phyloP scores from a whole-genome alignment of 2,113 vertebrate genomes.

The Urocynchramus pylzowi region DNA sequence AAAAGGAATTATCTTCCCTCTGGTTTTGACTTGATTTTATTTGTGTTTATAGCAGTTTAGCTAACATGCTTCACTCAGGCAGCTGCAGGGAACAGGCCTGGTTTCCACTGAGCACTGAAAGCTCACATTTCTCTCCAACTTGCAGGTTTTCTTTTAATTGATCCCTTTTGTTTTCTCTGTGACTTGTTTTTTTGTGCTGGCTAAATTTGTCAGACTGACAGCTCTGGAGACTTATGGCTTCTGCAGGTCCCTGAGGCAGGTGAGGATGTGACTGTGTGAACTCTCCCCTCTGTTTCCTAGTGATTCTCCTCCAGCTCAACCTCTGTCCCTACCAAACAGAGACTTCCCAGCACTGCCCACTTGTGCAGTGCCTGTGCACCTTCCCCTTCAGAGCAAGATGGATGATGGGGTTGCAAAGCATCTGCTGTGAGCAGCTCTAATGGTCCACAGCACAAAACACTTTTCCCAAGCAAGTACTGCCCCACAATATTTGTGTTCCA shows the following conservation, averaged over 20 bases:
- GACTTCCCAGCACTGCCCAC: background rate
- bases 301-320: background rate
- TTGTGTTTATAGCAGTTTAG: constrained; percentile 57
- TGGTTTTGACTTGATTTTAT: constrained; percentile 56
- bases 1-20: constrained; percentile 53
- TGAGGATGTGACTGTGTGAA: background rate
- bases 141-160: background rate
- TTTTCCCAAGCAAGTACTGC: background rate
- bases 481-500: background rate
- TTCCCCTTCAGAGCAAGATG: background rate
- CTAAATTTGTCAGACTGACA: background rate
- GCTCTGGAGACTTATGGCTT: background rate
- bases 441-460: background rate
- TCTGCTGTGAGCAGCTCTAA: background rate
- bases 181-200: background rate
- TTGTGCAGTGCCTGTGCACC: background rate
- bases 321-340: background rate
- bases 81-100: constrained; percentile 32
- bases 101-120: constrained; percentile 4
- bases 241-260: background rate
- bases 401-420: background rate
- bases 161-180: background rate
- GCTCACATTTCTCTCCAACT: background rate
- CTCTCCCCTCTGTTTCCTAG: background rate
- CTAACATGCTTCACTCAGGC: background rate